Conservation (phyloP, 2,797 vertebrate genomes). For the Tolypeutes matacus region DNA sequence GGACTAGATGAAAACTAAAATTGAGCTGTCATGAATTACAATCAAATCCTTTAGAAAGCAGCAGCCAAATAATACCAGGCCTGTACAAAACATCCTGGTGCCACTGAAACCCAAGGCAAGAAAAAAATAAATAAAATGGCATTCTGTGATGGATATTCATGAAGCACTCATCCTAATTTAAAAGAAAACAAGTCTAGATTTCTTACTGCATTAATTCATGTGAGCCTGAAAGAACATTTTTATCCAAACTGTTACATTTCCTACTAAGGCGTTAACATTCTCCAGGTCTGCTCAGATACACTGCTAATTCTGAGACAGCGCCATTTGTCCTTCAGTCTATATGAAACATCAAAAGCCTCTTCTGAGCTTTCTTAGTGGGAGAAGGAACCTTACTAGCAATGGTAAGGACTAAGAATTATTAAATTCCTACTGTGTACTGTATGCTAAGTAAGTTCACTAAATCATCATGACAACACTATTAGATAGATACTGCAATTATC, state of each 20-base stretch:
- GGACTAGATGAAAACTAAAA: slow-evolving; percentile 75
- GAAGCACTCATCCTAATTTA: slow-evolving; percentile 83
- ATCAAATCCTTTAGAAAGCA: slow-evolving; percentile 71
- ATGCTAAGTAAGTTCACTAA: not conserved
- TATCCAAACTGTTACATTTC: slow-evolving; percentile 85
- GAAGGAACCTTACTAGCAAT: not conserved
- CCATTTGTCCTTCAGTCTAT: slow-evolving; percentile 64
- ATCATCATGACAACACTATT: not conserved
- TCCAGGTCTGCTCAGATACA: slow-evolving; percentile 81
- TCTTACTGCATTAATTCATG: slow-evolving; percentile 87
- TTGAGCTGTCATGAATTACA: slow-evolving; percentile 69
- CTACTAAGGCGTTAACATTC: slow-evolving; percentile 80
- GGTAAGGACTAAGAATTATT: not conserved
- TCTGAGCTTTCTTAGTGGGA: slow-evolving; percentile 44
- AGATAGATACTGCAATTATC: not conserved
- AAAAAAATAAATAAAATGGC: slow-evolving; percentile 79
- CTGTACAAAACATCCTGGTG: slow-evolving; percentile 72
- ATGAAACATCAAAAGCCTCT: slow-evolving; percentile 61
- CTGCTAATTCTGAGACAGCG: slow-evolving; percentile 62
- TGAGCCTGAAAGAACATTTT: slow-evolving; percentile 82
- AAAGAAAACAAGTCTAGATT: slow-evolving; percentile 85
- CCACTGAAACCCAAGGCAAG: slow-evolving; percentile 74
- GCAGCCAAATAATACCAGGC: slow-evolving; percentile 66
- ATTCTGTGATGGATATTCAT: slow-evolving; percentile 87
- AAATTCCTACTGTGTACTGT: not conserved